A percentile compares a stretch with the other conserved stretches of the same genome.
phyloP scores from a whole-genome alignment of 2,888 invertebrate genomes.

The Teleogryllus oceanicus region DNA sequence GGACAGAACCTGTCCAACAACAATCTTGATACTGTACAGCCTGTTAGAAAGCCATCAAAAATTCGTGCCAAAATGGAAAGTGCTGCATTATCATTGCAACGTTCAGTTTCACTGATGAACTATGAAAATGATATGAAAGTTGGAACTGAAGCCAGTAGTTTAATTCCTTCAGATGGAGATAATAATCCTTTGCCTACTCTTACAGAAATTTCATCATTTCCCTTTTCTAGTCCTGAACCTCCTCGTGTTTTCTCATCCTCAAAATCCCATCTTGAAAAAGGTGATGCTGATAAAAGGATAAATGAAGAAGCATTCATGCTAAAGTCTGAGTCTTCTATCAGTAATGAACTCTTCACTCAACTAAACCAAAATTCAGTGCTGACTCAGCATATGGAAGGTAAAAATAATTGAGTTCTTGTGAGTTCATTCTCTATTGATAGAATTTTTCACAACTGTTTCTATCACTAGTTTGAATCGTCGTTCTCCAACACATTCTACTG shows the following conservation, averaged over 20 bases:
- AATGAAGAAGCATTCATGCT: conserved; percentile 3
- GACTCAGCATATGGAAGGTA: conserved; percentile 87
- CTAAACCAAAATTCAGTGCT: conserved; percentile 49
- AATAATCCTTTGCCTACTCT: conserved; percentile 26
- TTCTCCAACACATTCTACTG: conserved; percentile 29
- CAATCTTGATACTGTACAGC: neutral
- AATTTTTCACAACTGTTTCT: neutral
- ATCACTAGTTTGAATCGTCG: conserved; percentile 35
- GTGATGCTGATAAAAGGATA: neutral
- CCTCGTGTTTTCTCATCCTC: conserved; percentile 23
- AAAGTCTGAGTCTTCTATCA: conserved; percentile 23
- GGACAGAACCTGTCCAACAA: neutral
- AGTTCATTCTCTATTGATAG: neutral
- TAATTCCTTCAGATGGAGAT: conserved; percentile 28
- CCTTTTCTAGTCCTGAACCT: conserved; percentile 30
- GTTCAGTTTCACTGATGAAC: conserved; percentile 32
- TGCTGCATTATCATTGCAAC: conserved; percentile 33
- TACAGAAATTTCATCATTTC: conserved; percentile 24
- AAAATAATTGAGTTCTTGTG: conserved; percentile 37
- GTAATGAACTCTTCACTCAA: neutral
- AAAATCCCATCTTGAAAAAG: conserved; percentile 5
- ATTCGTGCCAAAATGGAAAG: conserved; percentile 34
- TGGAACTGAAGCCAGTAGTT: neutral
- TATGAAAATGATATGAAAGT: conserved; percentile 27
- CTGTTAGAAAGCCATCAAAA: conserved; percentile 23